Conservation (phyloP, 37 sponge, comb jelly and placozoan species). For the Halisarca cf. caerulea region DNA sequence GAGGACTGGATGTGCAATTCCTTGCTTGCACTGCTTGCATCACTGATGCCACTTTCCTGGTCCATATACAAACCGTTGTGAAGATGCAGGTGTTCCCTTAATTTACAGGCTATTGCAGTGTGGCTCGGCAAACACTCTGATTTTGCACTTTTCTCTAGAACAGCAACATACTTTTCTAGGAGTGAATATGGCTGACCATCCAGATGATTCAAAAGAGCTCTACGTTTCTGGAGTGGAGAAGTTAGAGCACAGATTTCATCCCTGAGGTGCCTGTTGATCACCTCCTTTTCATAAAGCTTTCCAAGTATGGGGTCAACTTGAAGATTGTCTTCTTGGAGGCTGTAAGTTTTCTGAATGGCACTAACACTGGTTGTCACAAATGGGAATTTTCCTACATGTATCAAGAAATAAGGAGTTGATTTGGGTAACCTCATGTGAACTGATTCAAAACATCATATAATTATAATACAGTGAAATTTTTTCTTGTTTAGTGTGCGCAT, state of each 20-base stretch:
- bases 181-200: not conserved
- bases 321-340: not conserved
- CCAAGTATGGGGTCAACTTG: not conserved
- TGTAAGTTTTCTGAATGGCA: not conserved
- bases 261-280: not conserved
- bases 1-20: too few relatives aligned
- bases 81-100: not conserved
- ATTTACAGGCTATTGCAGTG: not conserved
- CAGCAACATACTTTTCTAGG: not conserved
- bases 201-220: not conserved
- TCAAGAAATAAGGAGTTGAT: too few relatives aligned
- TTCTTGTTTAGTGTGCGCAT: too few relatives aligned
- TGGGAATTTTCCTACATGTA: not conserved
- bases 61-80: too few relatives aligned
- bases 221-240: not conserved
- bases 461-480: too few relatives aligned
- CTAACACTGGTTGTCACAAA: too few relatives aligned
- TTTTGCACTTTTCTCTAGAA: not conserved
- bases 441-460: too few relatives aligned
- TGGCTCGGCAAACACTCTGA: not conserved
- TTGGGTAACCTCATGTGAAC: too few relatives aligned
- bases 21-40: too few relatives aligned
- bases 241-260: not conserved
- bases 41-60: too few relatives aligned
- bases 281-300: not conserved